Evolutionary conservation across 2,113 vertebrate species (phyloP), one percentile per base, ranked within the genome.

Genomic region (Catharus minimus): DNA sequence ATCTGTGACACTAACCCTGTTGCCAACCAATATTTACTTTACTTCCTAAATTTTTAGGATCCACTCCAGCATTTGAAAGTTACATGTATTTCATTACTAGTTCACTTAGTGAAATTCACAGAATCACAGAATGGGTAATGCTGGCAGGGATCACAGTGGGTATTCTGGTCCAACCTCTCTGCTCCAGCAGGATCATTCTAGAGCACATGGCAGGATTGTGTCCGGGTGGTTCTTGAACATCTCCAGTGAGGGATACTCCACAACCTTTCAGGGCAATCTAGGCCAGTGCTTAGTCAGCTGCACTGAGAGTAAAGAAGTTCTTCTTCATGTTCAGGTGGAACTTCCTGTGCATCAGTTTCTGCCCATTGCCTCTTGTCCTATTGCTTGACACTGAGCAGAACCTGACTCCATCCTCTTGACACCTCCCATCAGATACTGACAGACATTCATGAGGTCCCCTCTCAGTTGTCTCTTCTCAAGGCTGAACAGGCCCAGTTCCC

Each of bases 401-500:
- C 26, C 74, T 57, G 58, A 32, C 0, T n/a, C 21, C 57, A 72
- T 13, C 57, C 18, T 36, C 16, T 60, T 36, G 41, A 0, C 26
- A 36, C 11, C 16, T 36, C 36, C 36, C 38, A 1, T 18, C 52
- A 52, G 18, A 32, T 5, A 32, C 30, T 69, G 13, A 57, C 12
- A 43, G 67, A 38, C 22, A 38, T 0, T 11, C 19, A 44, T n/a
- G 58, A 36, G 33, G 22, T 44, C 10, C 4, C 27, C 22, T 50
- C 83, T 10, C 26, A 41, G 27, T 1, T 11, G 8, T 7, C 0
- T 0, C 12, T 27, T 43, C 32, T 23, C 12, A 32, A 49, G 7
- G 4, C 36, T 56, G 17, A 71, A 50, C 26, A 43, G 26, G 4
- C 10, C 1, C 43, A 64, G 21, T 17, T 64, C 26, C 33, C 43